Evolutionary conservation across 2,113 vertebrate species (phyloP).

Genomic region (Otocyon megalotis): DNA sequence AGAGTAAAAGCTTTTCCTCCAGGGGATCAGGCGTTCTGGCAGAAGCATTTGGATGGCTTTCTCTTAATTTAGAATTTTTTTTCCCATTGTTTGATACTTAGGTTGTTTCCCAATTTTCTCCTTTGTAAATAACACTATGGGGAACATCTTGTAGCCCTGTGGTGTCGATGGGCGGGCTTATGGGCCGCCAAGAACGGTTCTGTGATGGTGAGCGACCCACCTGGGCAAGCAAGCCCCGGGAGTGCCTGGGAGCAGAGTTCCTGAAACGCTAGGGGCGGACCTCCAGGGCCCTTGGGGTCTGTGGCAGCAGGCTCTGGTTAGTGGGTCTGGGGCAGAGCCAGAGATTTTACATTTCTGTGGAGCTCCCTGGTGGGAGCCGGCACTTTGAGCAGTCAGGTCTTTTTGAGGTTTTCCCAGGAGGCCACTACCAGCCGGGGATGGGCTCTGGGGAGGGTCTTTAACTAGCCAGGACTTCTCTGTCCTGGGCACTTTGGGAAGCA

Average conservation of each 20-base stretch:
- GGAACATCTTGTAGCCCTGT: rapidly evolving
- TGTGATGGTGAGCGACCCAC: rapidly evolving
- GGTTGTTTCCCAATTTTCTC: background rate
- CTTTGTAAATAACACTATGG: background rate
- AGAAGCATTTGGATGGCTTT: background rate
- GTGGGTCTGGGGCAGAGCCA: background rate
- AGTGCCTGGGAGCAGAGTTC: background rate
- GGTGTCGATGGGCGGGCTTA: rapidly evolving
- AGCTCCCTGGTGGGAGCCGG: background rate
- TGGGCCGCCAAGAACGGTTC: rapidly evolving
- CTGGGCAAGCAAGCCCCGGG: rapidly evolving
- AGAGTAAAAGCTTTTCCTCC: rapidly evolving
- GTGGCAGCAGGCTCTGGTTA: background rate
- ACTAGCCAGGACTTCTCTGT: background rate
- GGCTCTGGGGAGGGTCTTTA: background rate
- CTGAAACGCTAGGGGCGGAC: background rate
- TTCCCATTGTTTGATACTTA: background rate
- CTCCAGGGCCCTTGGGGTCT: background rate
- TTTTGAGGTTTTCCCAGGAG: background rate
- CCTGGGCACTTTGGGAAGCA: background rate
- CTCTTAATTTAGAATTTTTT: background rate
- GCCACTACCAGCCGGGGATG: too few relatives aligned
- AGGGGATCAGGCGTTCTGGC: background rate
- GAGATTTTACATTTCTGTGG: background rate
- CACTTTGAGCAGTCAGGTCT: rapidly evolving